Conservation (phyloP, 2,888 invertebrate genomes). For the Fissipunctia ypsillon region DNA sequence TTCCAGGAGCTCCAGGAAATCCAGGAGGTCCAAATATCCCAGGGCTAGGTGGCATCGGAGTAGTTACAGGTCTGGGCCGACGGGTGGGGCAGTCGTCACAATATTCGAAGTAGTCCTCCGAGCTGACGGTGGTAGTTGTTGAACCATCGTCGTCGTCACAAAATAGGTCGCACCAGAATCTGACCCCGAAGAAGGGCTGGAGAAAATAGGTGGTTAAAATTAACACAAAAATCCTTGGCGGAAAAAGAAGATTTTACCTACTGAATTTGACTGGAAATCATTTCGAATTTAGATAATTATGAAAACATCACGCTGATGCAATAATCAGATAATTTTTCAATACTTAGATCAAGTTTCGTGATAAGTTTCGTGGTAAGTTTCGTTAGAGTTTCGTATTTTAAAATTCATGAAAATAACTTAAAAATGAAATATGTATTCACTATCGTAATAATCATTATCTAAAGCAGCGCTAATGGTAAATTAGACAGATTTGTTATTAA, state of each 20-base stretch:
- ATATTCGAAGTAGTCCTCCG: constrained; percentile 48
- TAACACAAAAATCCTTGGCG: background rate
- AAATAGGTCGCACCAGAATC: constrained; percentile 74
- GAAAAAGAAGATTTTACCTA: background rate
- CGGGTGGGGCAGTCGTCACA: constrained; percentile 39
- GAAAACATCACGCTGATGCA: background rate
- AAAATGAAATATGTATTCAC: background rate
- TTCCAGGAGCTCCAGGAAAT: constrained; percentile 15
- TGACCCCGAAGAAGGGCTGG: constrained; percentile 77
- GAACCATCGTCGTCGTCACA: constrained; percentile 74
- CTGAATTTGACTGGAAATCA: background rate
- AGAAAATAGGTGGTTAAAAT: constrained; percentile 26
- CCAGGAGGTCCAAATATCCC: too few relatives aligned
- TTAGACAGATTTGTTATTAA: background rate
- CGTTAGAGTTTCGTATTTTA: background rate
- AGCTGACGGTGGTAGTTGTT: constrained; percentile 60
- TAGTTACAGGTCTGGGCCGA: constrained; percentile 57
- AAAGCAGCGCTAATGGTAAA: background rate
- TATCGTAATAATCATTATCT: background rate
- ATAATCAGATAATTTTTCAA: background rate
- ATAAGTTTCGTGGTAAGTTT: too few relatives aligned
- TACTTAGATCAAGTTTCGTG: background rate
- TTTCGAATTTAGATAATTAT: background rate
- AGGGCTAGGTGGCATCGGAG: constrained; percentile 29
- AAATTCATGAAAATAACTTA: background rate